phyloP scores from a whole-genome alignment of 2,888 invertebrate genomes.

The Pseudococcus viburni region DNA sequence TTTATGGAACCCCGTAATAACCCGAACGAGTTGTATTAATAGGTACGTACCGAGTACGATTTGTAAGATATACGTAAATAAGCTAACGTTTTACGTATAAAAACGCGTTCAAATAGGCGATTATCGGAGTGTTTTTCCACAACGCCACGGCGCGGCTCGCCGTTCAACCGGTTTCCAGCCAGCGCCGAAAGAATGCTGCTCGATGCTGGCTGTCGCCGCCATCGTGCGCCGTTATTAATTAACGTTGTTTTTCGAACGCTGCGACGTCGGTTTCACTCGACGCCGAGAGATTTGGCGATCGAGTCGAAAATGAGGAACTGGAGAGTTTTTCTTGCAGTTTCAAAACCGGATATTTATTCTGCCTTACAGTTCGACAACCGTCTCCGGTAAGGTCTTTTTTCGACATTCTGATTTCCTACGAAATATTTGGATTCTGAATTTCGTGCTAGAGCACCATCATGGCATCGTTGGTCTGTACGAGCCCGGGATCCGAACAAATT shows the following conservation, averaged over 20 bases:
- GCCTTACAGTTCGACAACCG: too few relatives aligned
- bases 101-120: conserved; percentile 23
- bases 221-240: conserved; percentile 5
- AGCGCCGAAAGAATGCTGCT: conserved; percentile 16
- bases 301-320: neutral
- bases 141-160: neutral
- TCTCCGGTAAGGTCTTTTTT: too few relatives aligned
- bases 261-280: neutral
- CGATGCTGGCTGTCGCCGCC: neutral
- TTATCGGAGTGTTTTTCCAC: conserved; percentile 7
- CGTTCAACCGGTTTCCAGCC: conserved; percentile 41
- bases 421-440: too few relatives aligned
- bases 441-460: too few relatives aligned
- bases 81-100: neutral
- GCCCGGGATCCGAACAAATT: neutral
- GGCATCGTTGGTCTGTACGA: neutral
- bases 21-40: neutral
- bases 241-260: conserved; percentile 34
- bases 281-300: neutral
- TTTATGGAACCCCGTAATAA: neutral
- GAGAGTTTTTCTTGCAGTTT: too few relatives aligned
- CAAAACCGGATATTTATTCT: too few relatives aligned
- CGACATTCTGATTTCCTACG: too few relatives aligned
- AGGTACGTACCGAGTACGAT: too few relatives aligned
- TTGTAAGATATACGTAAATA: neutral